Percentiles rank a stretch among this genome's conserved stretches.
These are phyloP conservation scores for Campylomormyrus tamandua DNA, from an alignment of 2,113 vertebrate species.

Conservation along the genomic window DNA sequence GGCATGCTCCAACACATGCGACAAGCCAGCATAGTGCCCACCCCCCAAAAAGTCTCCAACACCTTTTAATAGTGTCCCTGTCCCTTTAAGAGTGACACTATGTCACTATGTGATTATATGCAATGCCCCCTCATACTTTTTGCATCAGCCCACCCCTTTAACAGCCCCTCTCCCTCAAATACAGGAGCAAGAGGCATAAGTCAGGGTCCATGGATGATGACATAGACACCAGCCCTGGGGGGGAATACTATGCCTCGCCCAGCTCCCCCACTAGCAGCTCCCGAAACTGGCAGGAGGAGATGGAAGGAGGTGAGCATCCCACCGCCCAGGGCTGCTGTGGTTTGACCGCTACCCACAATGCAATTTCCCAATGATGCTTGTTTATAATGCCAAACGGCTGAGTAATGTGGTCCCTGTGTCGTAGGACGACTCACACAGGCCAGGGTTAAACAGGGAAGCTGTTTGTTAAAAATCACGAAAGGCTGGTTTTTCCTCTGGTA, in stretches of 20 bases:
- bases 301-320: constrained; percentile 81
- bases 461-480: not conserved
- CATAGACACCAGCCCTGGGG: constrained; percentile 85
- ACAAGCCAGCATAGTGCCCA: not conserved
- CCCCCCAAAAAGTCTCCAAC: not conserved
- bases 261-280: constrained; percentile 91
- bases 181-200: constrained; percentile 91
- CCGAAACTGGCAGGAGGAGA: constrained; percentile 94
- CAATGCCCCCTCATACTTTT: not conserved
- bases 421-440: not conserved
- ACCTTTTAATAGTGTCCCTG: not conserved
- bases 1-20: not conserved
- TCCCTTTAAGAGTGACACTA: not conserved
- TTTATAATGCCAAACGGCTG: not conserved
- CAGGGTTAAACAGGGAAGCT: not conserved
- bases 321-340: not conserved
- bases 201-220: constrained; percentile 95
- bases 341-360: not conserved
- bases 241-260: constrained; percentile 91
- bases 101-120: no score
- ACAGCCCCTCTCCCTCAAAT: not conserved
- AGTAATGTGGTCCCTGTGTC: not conserved
- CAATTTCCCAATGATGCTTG: not conserved
- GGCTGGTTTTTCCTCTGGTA: not conserved
- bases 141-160: not conserved